Percentiles rank a stretch among this genome's conserved stretches.
Conservation (phyloP, 2,888 invertebrate genomes). For the Argyresthia albistria region DNA sequence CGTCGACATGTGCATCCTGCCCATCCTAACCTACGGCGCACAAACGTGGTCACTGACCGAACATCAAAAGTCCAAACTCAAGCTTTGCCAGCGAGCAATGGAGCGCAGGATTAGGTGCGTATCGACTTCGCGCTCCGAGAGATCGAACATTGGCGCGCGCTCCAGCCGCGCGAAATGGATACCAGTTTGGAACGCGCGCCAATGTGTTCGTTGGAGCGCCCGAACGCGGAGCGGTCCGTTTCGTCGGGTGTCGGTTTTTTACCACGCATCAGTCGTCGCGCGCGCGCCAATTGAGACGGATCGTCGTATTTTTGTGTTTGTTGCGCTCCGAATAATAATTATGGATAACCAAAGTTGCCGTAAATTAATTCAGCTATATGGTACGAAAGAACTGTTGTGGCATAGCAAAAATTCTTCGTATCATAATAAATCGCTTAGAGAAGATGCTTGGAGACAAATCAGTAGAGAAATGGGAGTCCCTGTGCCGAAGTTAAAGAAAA, state of each 20-base stretch:
- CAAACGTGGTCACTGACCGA: no score
- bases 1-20: no score
- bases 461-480: conserved; percentile 7
- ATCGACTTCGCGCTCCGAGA: not conserved
- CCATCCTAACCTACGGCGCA: no score
- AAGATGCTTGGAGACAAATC: conserved; percentile 11
- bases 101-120: not conserved
- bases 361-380: conserved; percentile 12
- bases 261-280: conserved; percentile 13
- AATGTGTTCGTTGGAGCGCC: not conserved
- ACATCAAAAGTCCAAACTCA: no score
- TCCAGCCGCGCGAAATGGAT: not conserved
- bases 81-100: no score
- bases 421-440: conserved; percentile 12
- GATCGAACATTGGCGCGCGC: not conserved
- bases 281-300: conserved; percentile 8
- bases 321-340: not conserved
- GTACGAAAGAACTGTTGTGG: conserved; percentile 11
- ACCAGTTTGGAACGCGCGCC: not conserved
- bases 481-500: conserved; percentile 5
- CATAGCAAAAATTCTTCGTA: conserved; percentile 11
- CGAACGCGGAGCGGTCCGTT: conserved; percentile 8
- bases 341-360: conserved; percentile 9
- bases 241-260: conserved; percentile 13
- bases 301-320: not conserved